Base-by-base conservation (phyloP, 2,797 vertebrate species). In the Typhlichthys subterraneus region DNA sequence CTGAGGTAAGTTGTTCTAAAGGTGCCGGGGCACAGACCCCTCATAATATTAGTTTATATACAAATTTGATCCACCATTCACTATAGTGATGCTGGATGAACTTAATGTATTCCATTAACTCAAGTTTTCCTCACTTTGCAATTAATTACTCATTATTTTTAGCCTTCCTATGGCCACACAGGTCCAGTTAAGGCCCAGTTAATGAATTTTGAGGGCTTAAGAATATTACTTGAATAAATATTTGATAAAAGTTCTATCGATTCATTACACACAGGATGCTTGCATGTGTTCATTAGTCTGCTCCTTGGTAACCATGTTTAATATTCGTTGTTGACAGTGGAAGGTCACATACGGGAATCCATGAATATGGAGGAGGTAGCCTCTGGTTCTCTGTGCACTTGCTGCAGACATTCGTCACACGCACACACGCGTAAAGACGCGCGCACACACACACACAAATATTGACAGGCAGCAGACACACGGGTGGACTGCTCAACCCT, bases 161-260 rank as follows among this genome's bases (percentile, higher is more conserved):
- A 52, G 45, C 50, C 13, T 2, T 0, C 57, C 62, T 50, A 7
- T 67, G 64, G 59, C 69, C 13, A n/a, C 53, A 15, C 67, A 62
- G 46, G 59, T 69, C 66, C 57, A 56, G 49, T 13, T 45, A 74
- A 67, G 57, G 64, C 13, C 10, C 55, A 38, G 60, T 55, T 60
- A n/a, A 71, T 72, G 84, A 85, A 84, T 85, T 75, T 67, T 66
- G 81, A 78, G 49, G 42, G 56, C 70, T 76, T 54, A 67, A 76
- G 72, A 92, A 90, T 91, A 92, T 91, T 87, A 86, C 85, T 89
- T 85, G 67, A 85, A 93, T 94, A 92, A 92, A 93, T 92, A 92
- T 91, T 94, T 92, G 85, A 92, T 92, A 82, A 89, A 89, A 81
- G 70, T 83, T 90, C 83, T 87, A 88, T 87, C 73, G 84, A 87